Evolutionary conservation across 2,888 invertebrate genomes (phyloP).

Genomic region (Heliconius aoede): DNA sequence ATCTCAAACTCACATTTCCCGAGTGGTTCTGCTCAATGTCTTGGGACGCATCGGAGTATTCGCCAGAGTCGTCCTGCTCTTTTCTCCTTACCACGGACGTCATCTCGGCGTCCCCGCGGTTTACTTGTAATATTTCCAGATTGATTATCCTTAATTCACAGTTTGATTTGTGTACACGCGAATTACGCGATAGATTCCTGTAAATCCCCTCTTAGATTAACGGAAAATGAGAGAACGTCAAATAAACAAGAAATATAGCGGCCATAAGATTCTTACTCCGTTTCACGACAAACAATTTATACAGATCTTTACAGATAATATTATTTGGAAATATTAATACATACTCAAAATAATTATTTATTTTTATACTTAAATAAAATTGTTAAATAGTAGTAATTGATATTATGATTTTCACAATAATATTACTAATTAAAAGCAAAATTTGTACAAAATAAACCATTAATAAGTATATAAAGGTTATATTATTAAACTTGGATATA

Average conservation of each 20-base stretch:
- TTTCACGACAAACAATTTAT: conserved; percentile 50
- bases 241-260: conserved; percentile 76
- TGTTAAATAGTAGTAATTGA: not conserved
- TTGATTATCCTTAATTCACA: conserved; percentile 63
- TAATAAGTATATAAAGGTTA: too few species aligned
- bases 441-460: too few species aligned
- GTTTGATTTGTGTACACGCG: conserved; percentile 54
- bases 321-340: conserved; percentile 41
- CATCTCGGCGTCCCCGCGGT: conserved; percentile 76
- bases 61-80: conserved; percentile 76
- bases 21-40: conserved; percentile 76
- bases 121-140: conserved; percentile 78
- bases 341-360: not conserved
- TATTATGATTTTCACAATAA: too few species aligned
- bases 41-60: conserved; percentile 80
- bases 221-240: conserved; percentile 75
- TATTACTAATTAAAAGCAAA: too few species aligned
- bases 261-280: conserved; percentile 72
- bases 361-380: not conserved
- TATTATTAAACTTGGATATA: too few species aligned
- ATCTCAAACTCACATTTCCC: conserved; percentile 72
- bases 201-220: conserved; percentile 68
- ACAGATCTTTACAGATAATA: conserved; percentile 30
- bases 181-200: conserved; percentile 59
- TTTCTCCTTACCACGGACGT: conserved; percentile 76